Percentiles rank a stretch among this genome's conserved stretches.
phyloP scores from a whole-genome alignment of 2,113 vertebrate species.

The Anser cygnoides region DNA sequence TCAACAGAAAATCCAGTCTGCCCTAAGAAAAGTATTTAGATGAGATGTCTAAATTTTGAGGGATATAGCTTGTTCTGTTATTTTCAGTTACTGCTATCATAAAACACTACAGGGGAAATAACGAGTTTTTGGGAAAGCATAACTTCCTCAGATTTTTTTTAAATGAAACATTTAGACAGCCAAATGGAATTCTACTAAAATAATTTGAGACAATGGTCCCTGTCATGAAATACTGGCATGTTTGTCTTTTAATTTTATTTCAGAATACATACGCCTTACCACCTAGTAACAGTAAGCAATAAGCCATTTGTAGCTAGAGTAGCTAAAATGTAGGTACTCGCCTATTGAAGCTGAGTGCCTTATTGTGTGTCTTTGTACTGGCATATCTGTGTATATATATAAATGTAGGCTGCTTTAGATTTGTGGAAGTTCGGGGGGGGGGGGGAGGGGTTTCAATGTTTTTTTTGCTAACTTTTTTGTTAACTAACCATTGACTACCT shows the following conservation, averaged over 20 bases:
- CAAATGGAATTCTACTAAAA: neutral
- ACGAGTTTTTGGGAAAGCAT: neutral
- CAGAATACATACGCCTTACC: neutral
- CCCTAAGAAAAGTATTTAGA: neutral
- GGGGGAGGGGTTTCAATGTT: rapidly evolving
- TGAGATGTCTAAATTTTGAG: neutral
- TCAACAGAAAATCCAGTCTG: neutral
- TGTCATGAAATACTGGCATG: rapidly evolving
- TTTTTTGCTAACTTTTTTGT: rapidly evolving
- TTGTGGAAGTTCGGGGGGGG: neutral
- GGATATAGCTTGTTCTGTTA: neutral
- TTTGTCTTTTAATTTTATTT: neutral
- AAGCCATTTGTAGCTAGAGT: neutral
- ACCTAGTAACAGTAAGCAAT: neutral
- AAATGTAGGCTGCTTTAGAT: neutral
- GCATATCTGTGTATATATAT: too few species aligned
- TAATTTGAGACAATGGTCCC: neutral
- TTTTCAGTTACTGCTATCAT: neutral
- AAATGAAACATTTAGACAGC: too few species aligned
- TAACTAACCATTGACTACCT: neutral
- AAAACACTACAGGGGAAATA: neutral
- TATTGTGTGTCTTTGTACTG: rapidly evolving
- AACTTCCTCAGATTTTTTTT: neutral
- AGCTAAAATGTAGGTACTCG: neutral
- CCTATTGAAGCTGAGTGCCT: neutral